Conservation (phyloP, 2,888 invertebrate genomes). For the Melanophora roralis region DNA sequence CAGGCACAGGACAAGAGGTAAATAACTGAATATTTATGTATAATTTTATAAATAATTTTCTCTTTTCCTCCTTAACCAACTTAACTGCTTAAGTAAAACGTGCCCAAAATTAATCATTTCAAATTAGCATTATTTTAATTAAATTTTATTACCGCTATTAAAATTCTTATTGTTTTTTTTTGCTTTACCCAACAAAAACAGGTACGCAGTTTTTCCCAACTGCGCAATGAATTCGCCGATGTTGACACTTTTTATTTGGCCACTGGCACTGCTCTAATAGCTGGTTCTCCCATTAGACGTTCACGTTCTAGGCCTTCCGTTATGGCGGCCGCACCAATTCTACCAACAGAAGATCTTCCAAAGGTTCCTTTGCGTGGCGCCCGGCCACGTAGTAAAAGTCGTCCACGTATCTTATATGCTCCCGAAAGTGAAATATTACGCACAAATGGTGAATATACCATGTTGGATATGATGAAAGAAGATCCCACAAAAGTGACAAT, state of each 20-base stretch:
- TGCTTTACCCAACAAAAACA: conserved; percentile 70
- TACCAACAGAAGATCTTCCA: conserved; percentile 75
- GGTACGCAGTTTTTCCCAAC: conserved; percentile 95
- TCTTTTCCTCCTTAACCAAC: not conserved
- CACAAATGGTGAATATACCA: conserved; percentile 86
- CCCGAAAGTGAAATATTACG: conserved; percentile 89
- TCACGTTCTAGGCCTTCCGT: conserved; percentile 82
- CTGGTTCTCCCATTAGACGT: conserved; percentile 81
- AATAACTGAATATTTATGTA: too few species aligned
- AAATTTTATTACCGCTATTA: not conserved
- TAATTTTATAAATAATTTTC: too few species aligned
- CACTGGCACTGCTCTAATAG: conserved; percentile 75
- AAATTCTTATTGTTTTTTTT: not conserved
- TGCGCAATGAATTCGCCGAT: conserved; percentile 94
- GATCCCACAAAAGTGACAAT: conserved; percentile 91
- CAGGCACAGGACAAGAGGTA: conserved; percentile 94
- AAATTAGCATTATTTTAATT: conserved; percentile 14
- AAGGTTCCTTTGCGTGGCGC: conserved; percentile 77
- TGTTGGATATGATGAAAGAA: conserved; percentile 90
- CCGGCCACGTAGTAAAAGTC: conserved; percentile 88
- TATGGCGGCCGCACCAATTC: conserved; percentile 77
- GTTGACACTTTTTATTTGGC: conserved; percentile 92
- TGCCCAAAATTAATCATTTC: not conserved
- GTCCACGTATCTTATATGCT: conserved; percentile 89
- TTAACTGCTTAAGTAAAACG: not conserved